Percentiles rank a stretch among this genome's conserved stretches.
Conservation (phyloP, 2,113 vertebrate species). For the Pseudorectes ferrugineus region DNA sequence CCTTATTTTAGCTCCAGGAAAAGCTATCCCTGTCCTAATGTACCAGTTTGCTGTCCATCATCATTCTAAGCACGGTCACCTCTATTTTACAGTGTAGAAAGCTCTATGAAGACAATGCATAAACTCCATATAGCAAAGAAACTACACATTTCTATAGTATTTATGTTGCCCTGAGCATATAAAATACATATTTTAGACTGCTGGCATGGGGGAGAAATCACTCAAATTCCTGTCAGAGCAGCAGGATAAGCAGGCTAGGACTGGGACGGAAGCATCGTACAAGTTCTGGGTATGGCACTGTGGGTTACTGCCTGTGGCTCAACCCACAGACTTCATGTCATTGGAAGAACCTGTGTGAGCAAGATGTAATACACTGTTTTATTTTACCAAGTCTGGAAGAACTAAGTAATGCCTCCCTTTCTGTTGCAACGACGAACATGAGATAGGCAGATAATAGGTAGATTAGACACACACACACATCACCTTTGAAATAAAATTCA, state of each 20-base stretch:
- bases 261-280: neutral
- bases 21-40: neutral
- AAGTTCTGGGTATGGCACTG: neutral
- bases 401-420: neutral
- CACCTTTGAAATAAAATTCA: neutral
- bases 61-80: neutral
- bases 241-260: neutral
- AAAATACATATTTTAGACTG: neutral
- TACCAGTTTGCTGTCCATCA: neutral
- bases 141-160: neutral
- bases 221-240: neutral
- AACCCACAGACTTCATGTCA: neutral
- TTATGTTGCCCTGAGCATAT: neutral
- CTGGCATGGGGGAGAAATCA: neutral
- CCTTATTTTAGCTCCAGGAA: neutral
- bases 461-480: neutral
- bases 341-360: neutral
- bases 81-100: neutral
- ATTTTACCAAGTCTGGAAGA: neutral
- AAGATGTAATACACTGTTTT: neutral
- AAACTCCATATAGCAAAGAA: neutral
- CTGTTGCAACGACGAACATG: rapidly evolving
- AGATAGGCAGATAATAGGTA: neutral
- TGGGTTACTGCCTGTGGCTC: neutral
- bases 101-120: neutral